phyloP scores from a whole-genome alignment of 30 jellyfish, hydroid and myxozoan species.

The Pelagia noctiluca region DNA sequence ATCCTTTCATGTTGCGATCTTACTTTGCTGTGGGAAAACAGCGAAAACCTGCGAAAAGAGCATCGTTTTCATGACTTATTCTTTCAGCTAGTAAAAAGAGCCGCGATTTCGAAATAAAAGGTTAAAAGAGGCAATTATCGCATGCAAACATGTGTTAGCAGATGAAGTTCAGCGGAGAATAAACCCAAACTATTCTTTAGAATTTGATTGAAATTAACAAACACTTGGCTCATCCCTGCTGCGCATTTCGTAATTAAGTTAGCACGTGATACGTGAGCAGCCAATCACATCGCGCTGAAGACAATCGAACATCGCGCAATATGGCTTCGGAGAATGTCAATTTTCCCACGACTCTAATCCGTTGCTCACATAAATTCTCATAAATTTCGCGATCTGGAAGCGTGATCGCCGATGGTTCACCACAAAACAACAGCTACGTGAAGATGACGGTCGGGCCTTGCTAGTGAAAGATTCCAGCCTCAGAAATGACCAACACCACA shows the following conservation, averaged over 20 bases:
- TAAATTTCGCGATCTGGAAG: conserved; percentile 6
- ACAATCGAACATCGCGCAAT: conserved; percentile 54
- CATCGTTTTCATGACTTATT: no score
- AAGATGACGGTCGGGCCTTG: conserved; percentile 56
- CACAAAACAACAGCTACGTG: conserved; percentile 55
- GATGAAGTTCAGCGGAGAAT: no score
- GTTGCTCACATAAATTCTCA: conserved; percentile 68
- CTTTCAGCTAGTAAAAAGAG: no score
- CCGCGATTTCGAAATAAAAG: no score
- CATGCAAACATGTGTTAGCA: no score
- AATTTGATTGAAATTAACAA: conserved; percentile 27
- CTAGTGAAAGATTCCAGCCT: conserved; percentile 24
- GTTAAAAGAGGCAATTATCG: no score
- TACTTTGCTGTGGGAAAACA: no score
- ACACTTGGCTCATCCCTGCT: conserved; percentile 57
- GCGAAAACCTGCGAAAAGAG: no score
- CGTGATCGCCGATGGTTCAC: conserved; percentile 68
- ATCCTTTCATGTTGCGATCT: no score
- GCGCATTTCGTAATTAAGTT: conserved; percentile 61
- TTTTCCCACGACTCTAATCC: conserved; percentile 77
- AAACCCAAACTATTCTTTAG: no score
- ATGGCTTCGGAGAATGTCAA: conserved; percentile 70
- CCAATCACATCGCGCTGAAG: conserved; percentile 41
- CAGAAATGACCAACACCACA: conserved; percentile 46
- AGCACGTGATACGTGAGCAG: conserved; percentile 45